A percentile compares a stretch with the other conserved stretches of the same genome.
Evolutionary conservation across 2,888 invertebrate species (phyloP).

Genomic region (Apocheima hispidaria): DNA sequence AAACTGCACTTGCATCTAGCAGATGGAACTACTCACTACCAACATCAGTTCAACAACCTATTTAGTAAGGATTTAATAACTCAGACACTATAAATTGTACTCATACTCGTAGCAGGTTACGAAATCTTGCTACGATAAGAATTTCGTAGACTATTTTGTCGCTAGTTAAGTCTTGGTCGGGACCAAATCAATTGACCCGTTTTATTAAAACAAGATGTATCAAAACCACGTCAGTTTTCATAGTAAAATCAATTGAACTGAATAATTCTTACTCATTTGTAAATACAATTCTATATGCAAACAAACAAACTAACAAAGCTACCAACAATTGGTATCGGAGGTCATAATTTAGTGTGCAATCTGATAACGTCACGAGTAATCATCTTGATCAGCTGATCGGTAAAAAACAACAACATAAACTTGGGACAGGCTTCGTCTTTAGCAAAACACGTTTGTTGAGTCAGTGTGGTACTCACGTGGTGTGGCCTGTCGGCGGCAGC

Average conservation of each 20-base stretch:
- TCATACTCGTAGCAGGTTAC: neutral
- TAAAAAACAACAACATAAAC: no score
- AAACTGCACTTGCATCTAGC: slow-evolving; percentile 9
- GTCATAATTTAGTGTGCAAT: no score
- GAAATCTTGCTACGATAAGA: neutral
- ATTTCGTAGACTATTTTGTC: neutral
- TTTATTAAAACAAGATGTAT: no score
- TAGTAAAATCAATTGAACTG: no score
- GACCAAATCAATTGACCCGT: neutral
- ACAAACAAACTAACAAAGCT: no score
- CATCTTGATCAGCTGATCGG: no score
- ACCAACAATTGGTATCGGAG: no score
- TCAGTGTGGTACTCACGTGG: slow-evolving; percentile 83
- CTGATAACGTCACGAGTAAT: no score
- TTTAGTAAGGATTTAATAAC: neutral
- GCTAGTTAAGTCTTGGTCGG: neutral
- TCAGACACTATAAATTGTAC: neutral
- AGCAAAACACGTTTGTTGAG: neutral
- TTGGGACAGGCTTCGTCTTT: neutral
- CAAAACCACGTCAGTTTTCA: no score
- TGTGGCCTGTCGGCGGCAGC: slow-evolving; percentile 93
- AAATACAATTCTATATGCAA: no score
- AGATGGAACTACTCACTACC: neutral
- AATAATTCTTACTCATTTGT: no score
- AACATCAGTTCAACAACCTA: neutral